Percentiles rank a stretch among this genome's conserved stretches.
These are phyloP conservation scores for Lasiommata megera DNA, from an alignment of 2,888 invertebrate genomes.

Conservation along the genomic window DNA sequence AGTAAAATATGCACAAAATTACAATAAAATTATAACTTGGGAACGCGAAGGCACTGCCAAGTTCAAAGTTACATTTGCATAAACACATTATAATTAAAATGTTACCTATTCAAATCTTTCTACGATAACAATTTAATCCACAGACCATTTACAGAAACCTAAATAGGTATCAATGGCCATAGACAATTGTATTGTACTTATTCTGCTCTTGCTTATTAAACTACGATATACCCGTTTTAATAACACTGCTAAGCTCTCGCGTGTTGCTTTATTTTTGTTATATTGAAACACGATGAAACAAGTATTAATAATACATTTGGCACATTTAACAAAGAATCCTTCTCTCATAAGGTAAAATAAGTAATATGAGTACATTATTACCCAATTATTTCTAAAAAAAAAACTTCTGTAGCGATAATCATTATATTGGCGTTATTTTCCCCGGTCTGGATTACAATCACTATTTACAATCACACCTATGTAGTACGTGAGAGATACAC, in stretches of 20 bases:
- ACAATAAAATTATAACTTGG: too few species aligned
- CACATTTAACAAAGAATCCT: neutral
- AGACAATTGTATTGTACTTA: constrained; percentile 15
- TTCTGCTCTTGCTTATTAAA: constrained; percentile 12
- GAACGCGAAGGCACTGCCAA: neutral
- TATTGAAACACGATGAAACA: constrained; percentile 21
- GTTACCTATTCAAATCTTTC: neutral
- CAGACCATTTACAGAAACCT: neutral
- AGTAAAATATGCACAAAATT: too few species aligned
- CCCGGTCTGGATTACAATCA: neutral
- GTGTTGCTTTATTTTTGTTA: neutral
- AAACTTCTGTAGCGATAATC: neutral
- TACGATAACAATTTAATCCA: neutral
- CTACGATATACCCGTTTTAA: constrained; percentile 32
- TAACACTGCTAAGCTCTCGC: constrained; percentile 30
- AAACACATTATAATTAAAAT: too few species aligned
- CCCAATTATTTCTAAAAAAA: neutral
- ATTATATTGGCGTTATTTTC: neutral
- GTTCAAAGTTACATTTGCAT: neutral
- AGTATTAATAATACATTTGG: constrained; percentile 3
- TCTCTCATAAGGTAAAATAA: neutral
- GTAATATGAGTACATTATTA: neutral
- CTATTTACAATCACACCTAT: too few species aligned
- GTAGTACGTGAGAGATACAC: too few species aligned
- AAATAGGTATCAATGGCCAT: neutral